These are phyloP conservation scores for Phainopepla nitens DNA, from an alignment of 2,113 vertebrate species.

Conservation along the genomic window DNA sequence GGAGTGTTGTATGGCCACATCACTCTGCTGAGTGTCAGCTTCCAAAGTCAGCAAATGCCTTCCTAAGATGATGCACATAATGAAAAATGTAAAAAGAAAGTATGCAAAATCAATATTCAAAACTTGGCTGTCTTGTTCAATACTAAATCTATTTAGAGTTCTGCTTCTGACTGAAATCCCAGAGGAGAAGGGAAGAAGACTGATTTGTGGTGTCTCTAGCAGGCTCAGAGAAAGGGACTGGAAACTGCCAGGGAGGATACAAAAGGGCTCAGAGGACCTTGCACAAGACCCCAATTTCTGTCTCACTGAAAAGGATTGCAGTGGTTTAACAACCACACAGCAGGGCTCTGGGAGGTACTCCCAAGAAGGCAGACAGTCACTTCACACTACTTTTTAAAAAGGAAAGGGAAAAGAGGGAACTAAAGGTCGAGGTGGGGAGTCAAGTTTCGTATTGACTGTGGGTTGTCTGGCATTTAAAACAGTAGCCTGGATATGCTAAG, in stretches of 20 bases:
- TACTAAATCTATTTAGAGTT: not conserved
- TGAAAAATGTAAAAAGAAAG: not conserved
- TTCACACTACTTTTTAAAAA: not conserved
- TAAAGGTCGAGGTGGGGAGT: not conserved
- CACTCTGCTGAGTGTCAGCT: not conserved
- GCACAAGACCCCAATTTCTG: not conserved
- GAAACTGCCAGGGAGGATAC: not conserved
- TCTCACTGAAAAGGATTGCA: not conserved
- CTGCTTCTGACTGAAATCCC: not conserved
- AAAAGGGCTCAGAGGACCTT: not conserved
- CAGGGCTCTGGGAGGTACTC: not conserved
- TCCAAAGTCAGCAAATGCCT: not conserved
- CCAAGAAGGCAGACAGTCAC: not conserved
- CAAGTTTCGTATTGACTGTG: not conserved
- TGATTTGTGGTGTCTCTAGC: not conserved
- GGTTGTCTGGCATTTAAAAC: not conserved
- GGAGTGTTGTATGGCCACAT: not conserved
- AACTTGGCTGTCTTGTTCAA: not conserved
- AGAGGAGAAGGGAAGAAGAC: not conserved
- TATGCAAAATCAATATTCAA: slow-evolving; percentile 4
- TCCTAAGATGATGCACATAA: not conserved
- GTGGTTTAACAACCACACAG: not conserved
- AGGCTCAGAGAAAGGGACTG: not conserved
- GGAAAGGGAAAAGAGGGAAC: not conserved
- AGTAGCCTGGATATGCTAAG: not conserved